Conservation (phyloP, 2,797 vertebrate species). For the Enoplosus armatus region DNA sequence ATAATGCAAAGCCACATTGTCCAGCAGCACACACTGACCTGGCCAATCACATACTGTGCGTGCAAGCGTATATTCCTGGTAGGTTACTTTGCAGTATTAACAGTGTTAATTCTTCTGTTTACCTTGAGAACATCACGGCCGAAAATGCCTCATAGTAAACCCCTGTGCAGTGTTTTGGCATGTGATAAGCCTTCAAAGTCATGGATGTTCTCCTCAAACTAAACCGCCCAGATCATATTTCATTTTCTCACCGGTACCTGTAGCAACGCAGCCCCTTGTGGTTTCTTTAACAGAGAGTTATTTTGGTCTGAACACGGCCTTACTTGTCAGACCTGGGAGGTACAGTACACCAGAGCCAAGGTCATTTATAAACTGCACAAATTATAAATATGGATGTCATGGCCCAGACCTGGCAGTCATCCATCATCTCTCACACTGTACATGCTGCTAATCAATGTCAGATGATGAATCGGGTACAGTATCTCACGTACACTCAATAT, state of each 20-base stretch:
- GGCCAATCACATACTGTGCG: neutral
- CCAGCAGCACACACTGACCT: neutral
- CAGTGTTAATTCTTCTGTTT: constrained; percentile 34
- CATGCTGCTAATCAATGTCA: constrained; percentile 66
- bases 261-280: constrained; percentile 34
- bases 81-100: constrained; percentile 2
- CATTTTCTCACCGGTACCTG: constrained; percentile 68
- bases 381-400: constrained; percentile 73
- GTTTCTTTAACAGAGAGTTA: constrained; percentile 54
- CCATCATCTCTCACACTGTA: constrained; percentile 56
- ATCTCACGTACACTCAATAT: constrained; percentile 34
- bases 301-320: constrained; percentile 54
- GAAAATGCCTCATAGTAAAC: constrained; percentile 26
- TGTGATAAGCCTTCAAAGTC: constrained; percentile 65
- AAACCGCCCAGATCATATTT: constrained; percentile 50
- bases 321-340: constrained; percentile 50
- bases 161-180: constrained; percentile 34
- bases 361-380: constrained; percentile 63
- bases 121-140: constrained; percentile 18
- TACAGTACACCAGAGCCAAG: constrained; percentile 54
- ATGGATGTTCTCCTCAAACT: constrained; percentile 47
- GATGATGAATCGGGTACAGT: constrained; percentile 43
- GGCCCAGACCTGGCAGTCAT: constrained; percentile 52
- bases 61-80: neutral
- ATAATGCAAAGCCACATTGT: neutral